Percentiles rank a stretch among this genome's conserved stretches.
phyloP scores from a whole-genome alignment of 1,140 invertebrate genomes.

The Schmidtea mediterranea region DNA sequence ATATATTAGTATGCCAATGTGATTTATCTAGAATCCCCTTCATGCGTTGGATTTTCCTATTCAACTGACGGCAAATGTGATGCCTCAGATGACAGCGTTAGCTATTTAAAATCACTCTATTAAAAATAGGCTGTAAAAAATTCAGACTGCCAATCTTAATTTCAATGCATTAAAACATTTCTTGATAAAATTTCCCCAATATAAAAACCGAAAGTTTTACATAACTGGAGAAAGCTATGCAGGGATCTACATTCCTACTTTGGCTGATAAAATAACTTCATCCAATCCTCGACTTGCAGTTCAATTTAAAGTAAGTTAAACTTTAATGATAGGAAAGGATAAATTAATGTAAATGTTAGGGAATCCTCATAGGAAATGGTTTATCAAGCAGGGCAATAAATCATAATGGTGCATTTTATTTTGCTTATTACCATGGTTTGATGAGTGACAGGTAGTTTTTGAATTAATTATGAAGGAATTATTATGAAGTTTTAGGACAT shows the following conservation, averaged over 20 bases:
- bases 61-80: slow-evolving; percentile 26
- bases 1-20: slow-evolving; percentile 47
- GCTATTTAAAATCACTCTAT: too few species aligned
- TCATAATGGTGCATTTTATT: neutral
- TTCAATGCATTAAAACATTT: slow-evolving; percentile 17
- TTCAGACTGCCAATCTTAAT: neutral
- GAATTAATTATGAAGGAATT: too few species aligned
- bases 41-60: slow-evolving; percentile 34
- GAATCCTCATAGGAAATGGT: neutral
- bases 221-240: slow-evolving; percentile 30
- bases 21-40: slow-evolving; percentile 32
- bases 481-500: too few species aligned
- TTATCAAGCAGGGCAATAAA: neutral
- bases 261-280: neutral
- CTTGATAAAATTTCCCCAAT: slow-evolving; percentile 23
- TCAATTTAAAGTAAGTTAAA: too few species aligned
- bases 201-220: slow-evolving; percentile 19
- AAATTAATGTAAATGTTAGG: neutral
- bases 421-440: neutral
- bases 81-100: slow-evolving; percentile 26
- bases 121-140: too few species aligned
- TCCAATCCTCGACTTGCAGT: too few species aligned
- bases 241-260: slow-evolving; percentile 24
- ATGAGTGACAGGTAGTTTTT: too few species aligned
- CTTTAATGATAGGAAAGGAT: neutral